Evolutionary conservation across 2,888 invertebrate genomes (phyloP), one percentile per base, ranked within the genome.

Genomic region (Idaea dimidiata): DNA sequence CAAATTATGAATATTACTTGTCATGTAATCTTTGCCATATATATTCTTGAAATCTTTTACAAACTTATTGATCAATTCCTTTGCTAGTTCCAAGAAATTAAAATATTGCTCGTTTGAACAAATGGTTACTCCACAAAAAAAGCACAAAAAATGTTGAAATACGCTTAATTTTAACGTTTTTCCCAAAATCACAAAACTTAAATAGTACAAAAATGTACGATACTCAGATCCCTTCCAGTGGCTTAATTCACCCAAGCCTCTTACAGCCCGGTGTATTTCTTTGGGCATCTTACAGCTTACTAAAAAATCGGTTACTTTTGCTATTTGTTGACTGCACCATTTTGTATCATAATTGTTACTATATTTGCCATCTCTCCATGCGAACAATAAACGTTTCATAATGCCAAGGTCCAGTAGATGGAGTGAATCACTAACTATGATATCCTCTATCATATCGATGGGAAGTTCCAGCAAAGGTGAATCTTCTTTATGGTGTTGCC

Each of bases 221-320:
- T 2, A 32, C 10, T 75, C 74, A 6, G 66, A 63, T 6, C 63
- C 73, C 62, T 75, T 75, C 73, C 75, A 75, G 60, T 66, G 53
- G 17, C 62, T 32, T 7, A 72, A 58, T 57, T 7, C 17, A 54
- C 67, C 69, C n/a, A 74, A 8, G 33, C 54, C 33, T 63, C 72
- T 32, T 14, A 72, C 64, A 14, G 69, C 10, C 54, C 72, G 32
- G 17, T 74, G 72, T 4, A 72, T 70, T 66, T 72, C 71, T 16
- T 62, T 62, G 0, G 72, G 73, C 53, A 73, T 43, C 53, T 66
- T 64, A 53, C 63, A 58, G 6, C 14, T 59, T n/a, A 71, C 61
- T 62, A 73, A 72, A 54, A 32, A 32, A 2, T 32, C 7, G 1
- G 1, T 32, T 0, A 32, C 32, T 32, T 32, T 32, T 3, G 1